Conservation (phyloP, 2,888 invertebrate species). For the Micoletzkya japonica region DNA sequence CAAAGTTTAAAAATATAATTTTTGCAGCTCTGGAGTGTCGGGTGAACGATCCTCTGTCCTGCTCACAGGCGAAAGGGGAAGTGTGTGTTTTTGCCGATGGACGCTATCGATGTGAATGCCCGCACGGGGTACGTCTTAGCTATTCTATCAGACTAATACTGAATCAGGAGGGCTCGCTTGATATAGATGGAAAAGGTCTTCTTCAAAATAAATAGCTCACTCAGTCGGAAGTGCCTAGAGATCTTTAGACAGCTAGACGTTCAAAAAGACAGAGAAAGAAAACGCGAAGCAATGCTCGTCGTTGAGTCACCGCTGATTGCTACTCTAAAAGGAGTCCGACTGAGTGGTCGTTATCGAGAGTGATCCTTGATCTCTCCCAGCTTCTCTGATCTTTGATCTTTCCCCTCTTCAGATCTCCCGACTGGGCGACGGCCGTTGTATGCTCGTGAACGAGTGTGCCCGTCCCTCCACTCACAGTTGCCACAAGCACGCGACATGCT, state of each 20-base stretch:
- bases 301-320: no score
- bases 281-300: no score
- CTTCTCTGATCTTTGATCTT: no score
- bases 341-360: no score
- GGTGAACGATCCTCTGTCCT: conserved; percentile 58
- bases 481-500: conserved; percentile 48
- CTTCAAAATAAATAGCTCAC: no score
- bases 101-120: conserved; percentile 53
- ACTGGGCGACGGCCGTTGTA: conserved; percentile 52
- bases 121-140: conserved; percentile 42
- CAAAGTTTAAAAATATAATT: not conserved
- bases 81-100: conserved; percentile 58
- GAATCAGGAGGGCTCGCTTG: no score
- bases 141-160: no score
- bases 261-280: not conserved
- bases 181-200: no score
- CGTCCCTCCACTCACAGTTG: conserved; percentile 49
- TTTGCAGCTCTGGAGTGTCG: conserved; percentile 52
- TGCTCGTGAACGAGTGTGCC: conserved; percentile 48
- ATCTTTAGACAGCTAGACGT: no score
- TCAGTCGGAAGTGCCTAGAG: no score
- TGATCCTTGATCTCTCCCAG: not conserved
- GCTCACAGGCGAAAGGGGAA: conserved; percentile 52
- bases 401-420: conserved; percentile 30
- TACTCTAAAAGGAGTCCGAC: no score